Conservation (phyloP, 1,140 invertebrate species). For the Penaeus chinensis region DNA sequence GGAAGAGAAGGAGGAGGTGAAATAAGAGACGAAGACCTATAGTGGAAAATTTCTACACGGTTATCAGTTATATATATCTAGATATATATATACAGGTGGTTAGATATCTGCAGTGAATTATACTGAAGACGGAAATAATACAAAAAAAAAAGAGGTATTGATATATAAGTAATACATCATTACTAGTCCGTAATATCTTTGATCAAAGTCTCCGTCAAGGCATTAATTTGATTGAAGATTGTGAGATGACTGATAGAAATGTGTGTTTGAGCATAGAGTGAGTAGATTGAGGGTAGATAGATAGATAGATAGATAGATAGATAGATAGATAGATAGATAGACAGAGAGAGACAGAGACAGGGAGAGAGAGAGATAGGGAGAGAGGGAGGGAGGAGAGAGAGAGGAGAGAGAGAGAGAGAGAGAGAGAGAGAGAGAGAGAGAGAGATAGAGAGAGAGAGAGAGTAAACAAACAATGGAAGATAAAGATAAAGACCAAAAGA, state of each 20-base stretch:
- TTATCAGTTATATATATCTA: too few species aligned
- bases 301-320: neutral
- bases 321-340: neutral
- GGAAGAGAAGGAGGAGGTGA: too few species aligned
- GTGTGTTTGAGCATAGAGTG: neutral
- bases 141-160: neutral
- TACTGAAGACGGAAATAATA: neutral
- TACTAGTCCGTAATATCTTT: too few species aligned
- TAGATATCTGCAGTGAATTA: neutral
- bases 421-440: too few species aligned
- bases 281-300: neutral
- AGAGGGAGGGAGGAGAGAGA: neutral
- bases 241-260: neutral
- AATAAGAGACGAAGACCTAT: too few species aligned
- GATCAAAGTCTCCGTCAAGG: too few species aligned
- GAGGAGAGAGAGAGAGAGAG: neutral
- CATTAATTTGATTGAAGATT: too few species aligned
- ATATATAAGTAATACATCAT: too few species aligned
- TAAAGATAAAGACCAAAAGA: too few species aligned
- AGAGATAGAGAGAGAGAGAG: neutral
- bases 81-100: too few species aligned
- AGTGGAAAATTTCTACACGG: too few species aligned
- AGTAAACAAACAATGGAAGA: too few species aligned
- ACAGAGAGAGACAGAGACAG: neutral
- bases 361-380: neutral